A percentile compares a stretch with the other conserved stretches of the same genome.
phyloP scores from a whole-genome alignment of 23 tunicate species.

The Diplosoma virens region DNA sequence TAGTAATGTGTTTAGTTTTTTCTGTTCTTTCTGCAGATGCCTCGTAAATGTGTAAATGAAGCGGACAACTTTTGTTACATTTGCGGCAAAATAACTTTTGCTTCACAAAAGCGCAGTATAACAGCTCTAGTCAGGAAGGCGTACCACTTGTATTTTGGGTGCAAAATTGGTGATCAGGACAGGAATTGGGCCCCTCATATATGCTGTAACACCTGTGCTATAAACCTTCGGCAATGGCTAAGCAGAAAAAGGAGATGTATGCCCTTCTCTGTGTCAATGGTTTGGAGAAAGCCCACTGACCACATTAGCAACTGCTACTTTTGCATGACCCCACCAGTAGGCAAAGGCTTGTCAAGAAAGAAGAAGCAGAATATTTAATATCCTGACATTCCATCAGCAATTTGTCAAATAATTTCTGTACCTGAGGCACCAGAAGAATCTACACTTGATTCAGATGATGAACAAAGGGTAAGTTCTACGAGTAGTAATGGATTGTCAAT shows the following conservation, averaged over 20 bases:
- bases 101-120: constrained; percentile 25
- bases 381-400: constrained; percentile 13
- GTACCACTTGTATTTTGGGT: constrained; percentile 37
- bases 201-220: constrained; percentile 31
- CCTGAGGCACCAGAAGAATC: constrained; percentile 34
- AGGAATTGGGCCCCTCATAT: constrained; percentile 41
- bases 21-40: constrained; percentile 36
- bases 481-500: constrained; percentile 25
- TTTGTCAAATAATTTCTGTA: constrained; percentile 25
- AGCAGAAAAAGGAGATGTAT: constrained; percentile 13
- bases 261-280: constrained; percentile 36
- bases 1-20: constrained; percentile 16
- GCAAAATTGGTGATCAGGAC: constrained; percentile 39
- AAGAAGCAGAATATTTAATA: constrained; percentile 12
- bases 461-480: constrained; percentile 21
- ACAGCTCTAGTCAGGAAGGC: constrained; percentile 26
- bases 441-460: constrained; percentile 22
- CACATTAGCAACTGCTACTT: constrained; percentile 25
- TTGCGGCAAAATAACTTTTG: constrained; percentile 27
- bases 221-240: constrained; percentile 40
- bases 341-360: constrained; percentile 18
- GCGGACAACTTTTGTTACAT: constrained; percentile 21
- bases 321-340: constrained; percentile 8
- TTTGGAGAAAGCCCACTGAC: constrained; percentile 25
- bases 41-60: constrained; percentile 27